Evolutionary conservation across 2,797 vertebrate species (phyloP), one percentile per base, ranked within the genome.

Genomic region (Pseudochirops cupreus): DNA sequence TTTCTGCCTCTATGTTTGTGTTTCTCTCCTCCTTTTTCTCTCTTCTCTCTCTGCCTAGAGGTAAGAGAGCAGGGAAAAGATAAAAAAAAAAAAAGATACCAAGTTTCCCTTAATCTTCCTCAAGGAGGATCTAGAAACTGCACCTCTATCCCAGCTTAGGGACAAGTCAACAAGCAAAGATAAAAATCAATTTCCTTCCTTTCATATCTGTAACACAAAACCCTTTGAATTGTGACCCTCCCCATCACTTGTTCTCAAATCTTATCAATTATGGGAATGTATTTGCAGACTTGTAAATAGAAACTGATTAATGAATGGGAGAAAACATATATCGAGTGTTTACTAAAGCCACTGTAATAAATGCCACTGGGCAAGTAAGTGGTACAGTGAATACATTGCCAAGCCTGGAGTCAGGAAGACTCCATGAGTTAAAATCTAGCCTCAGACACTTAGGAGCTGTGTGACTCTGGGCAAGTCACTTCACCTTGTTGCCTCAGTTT

Each of bases 61-160:
- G 16, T 46, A 46, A 12, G 18, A 67, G 0, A 92, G 39, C 96
- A 50, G 26, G 87, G 87, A 94, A 91, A 92, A 94, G 55, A 92
- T 13, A 2, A 52, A 52, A 52, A 52, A 46, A 46, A 53, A 55
- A 3, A 97, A 74, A 92, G 6, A 94, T 93, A 90, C 11, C 74
- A 50, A 50, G 13, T 9, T 87, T 87, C 74, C 21, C 21, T 14
- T 87, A 28, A 50, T 87, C 74, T 87, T 87, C 46, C 55, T 91
- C 33, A 14, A 29, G 56, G 24, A 24, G 62, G 18, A n/a, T 56
- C 53, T 50, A 53, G 14, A 52, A 56, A 6, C 24, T n/a, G 13
- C 9, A 9, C 16, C 6, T 50, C 28, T 52, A 53, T 50, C 50
- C 18, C 10, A 1, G 39, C 39, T 50, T 53, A 87, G 50, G n/a